phyloP scores from a whole-genome alignment of 2,113 vertebrate genomes.

The Pseudonaja textilis region DNA sequence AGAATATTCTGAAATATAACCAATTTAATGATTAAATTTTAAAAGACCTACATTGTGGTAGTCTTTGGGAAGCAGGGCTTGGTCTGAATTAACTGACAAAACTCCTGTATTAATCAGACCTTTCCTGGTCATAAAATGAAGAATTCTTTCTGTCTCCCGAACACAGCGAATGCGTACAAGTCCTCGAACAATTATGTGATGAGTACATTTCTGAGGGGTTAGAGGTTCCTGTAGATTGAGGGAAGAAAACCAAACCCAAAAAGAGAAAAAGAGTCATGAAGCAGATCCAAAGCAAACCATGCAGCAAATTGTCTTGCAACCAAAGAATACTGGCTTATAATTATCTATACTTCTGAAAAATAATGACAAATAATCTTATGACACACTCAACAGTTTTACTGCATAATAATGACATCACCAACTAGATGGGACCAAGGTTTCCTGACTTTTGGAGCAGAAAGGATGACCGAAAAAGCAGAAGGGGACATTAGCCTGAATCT shows the following conservation, averaged over 20 bases:
- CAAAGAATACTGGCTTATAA: not conserved
- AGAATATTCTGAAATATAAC: not conserved
- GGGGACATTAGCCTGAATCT: not conserved
- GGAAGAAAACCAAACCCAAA: slow-evolving; percentile 24
- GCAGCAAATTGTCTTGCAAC: slow-evolving; percentile 11
- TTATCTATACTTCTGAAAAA: slow-evolving; percentile 9
- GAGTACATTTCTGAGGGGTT: slow-evolving; percentile 83
- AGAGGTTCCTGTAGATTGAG: slow-evolving; percentile 82
- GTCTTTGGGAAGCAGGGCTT: slow-evolving; percentile 83
- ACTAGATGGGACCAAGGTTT: not conserved
- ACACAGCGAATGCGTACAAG: slow-evolving; percentile 92
- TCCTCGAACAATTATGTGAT: slow-evolving; percentile 88
- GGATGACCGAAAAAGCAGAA: not conserved
- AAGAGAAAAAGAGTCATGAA: not conserved
- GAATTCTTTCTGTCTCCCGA: slow-evolving; percentile 89
- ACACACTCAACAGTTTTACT: not conserved
- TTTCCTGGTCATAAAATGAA: slow-evolving; percentile 94
- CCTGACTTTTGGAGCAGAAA: not conserved
- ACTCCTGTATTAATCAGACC: slow-evolving; percentile 95
- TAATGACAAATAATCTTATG: not conserved
- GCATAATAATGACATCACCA: not conserved
- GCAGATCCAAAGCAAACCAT: not conserved
- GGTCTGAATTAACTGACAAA: slow-evolving; percentile 73
- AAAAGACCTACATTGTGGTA: slow-evolving; percentile 78
- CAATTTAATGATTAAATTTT: not conserved